A percentile compares a stretch with the other conserved stretches of the same genome.
phyloP scores from a whole-genome alignment of 2,888 invertebrate genomes.

The Apodemia duryi region DNA sequence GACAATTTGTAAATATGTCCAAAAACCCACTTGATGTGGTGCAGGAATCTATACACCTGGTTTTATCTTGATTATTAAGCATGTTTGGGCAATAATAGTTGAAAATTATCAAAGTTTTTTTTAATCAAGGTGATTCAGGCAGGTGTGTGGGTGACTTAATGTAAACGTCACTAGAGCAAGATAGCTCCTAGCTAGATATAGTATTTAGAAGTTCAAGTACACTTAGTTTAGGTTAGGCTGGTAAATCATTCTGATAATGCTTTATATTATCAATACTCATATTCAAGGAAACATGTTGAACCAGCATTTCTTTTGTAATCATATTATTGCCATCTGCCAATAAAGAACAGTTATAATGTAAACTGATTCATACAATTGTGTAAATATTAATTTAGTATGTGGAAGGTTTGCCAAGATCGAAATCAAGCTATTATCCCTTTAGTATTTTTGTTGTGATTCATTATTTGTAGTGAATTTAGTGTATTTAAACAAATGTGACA shows the following conservation, averaged over 20 bases:
- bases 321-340: slow-evolving; percentile 14
- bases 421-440: slow-evolving; percentile 17
- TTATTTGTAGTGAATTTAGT: slow-evolving; percentile 10
- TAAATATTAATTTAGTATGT: slow-evolving; percentile 17
- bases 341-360: slow-evolving; percentile 6
- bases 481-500: slow-evolving; percentile 12
- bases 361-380: slow-evolving; percentile 2
- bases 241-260: slow-evolving; percentile 62
- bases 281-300: slow-evolving; percentile 19
- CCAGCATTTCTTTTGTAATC: slow-evolving; percentile 10
- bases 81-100: slow-evolving; percentile 32
- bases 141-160: slow-evolving; percentile 21
- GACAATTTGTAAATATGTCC: slow-evolving; percentile 39
- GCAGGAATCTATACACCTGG: slow-evolving; percentile 17
- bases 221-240: slow-evolving; percentile 47
- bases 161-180: slow-evolving; percentile 27
- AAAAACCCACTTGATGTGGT: slow-evolving; percentile 22
- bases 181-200: slow-evolving; percentile 36
- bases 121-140: neutral
- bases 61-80: slow-evolving; percentile 22
- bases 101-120: neutral
- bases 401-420: slow-evolving; percentile 1
- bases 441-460: slow-evolving; percentile 17
- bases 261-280: slow-evolving; percentile 73
- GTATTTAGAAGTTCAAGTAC: slow-evolving; percentile 47